These are phyloP conservation scores for Gymnocephalus cernua DNA, from an alignment of 2,113 vertebrate genomes.

Conservation along the genomic window DNA sequence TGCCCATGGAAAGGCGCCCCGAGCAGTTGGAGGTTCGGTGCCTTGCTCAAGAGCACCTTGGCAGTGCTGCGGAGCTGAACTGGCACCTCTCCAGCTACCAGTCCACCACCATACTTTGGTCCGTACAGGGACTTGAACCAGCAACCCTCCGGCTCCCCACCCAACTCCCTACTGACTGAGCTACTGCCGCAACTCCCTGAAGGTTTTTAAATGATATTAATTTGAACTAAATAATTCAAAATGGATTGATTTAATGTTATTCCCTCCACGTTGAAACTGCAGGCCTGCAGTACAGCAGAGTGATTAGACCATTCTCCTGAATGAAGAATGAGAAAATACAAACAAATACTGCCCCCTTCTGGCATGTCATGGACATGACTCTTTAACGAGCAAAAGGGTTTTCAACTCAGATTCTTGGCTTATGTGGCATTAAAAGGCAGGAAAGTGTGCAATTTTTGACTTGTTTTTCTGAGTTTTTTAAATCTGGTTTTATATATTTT, in stretches of 20 bases:
- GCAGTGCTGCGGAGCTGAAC: too few relatives aligned
- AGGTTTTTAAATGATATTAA: not conserved
- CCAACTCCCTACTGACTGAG: too few relatives aligned
- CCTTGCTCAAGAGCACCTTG: too few relatives aligned
- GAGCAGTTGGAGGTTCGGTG: too few relatives aligned
- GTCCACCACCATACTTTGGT: too few relatives aligned
- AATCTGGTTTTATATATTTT: too few relatives aligned
- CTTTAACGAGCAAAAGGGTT: not conserved
- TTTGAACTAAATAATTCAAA: not conserved
- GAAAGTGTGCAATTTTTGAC: not conserved
- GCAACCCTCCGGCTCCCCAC: too few relatives aligned
- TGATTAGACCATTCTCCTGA: not conserved
- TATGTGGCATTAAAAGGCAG: not conserved
- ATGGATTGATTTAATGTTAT: not conserved
- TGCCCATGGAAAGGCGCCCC: too few relatives aligned
- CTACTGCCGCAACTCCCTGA: too few relatives aligned
- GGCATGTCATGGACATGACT: constrained; percentile 35
- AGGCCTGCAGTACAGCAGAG: constrained; percentile 2
- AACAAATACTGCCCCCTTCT: constrained; percentile 72
- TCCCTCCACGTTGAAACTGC: not conserved
- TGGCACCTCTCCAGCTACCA: too few relatives aligned
- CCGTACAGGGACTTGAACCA: too few relatives aligned
- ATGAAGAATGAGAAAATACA: not conserved
- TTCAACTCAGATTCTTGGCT: not conserved
- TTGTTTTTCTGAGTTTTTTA: not conserved